Evolutionary conservation across 2,888 invertebrate genomes (phyloP), one percentile per base, ranked within the genome.

Genomic region (Cephalotes varians): DNA sequence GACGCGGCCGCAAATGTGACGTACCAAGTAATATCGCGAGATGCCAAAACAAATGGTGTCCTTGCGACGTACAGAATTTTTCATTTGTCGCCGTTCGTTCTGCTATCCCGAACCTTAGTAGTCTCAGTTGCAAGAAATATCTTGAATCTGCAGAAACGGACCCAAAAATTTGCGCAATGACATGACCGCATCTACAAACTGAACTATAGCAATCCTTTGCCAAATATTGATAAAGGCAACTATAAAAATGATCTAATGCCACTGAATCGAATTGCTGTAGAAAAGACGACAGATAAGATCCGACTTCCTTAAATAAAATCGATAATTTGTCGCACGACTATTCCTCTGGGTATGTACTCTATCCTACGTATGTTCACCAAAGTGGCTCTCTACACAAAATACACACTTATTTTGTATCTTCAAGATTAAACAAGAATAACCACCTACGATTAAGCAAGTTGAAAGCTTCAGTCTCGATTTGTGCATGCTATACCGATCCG

Each of bases 1-100:
- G 47, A 37, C 73, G 56, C 58, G 54, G n/a, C 7, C 51, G 65
- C 87, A 88, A 81, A 83, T 81, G 81, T 72, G 72, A 72, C 81
- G 73, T 71, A 67, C 81, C 58, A 73, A 56, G 25, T 72, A 44
- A 79, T 34, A 44, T 21, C 76, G 64, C 40, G 54, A 81, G 56
- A 44, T 80, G 37, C 10, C 28, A 56, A 60, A 67, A 54, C 12
- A 71, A 77, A 49, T 60, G 37, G 9, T 73, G 62, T 56, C 44
- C 28, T 34, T 79, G 10, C 60, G 28, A 79, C 54, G 10, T 10
- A 21, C 31, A 25, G 7, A 71, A 18, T 65, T 37, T 76, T 51
- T 25, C 62, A 65, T 51, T 28, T 31, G 62, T 58, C 72, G 6
- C 10, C 34, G 18, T n/a, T 49, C 25, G 7, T 28, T 64, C 25